Percentiles rank a stretch among this genome's conserved stretches.
Conservation (phyloP, 2,888 invertebrate species). For the Ichneumoninae sp. region DNA sequence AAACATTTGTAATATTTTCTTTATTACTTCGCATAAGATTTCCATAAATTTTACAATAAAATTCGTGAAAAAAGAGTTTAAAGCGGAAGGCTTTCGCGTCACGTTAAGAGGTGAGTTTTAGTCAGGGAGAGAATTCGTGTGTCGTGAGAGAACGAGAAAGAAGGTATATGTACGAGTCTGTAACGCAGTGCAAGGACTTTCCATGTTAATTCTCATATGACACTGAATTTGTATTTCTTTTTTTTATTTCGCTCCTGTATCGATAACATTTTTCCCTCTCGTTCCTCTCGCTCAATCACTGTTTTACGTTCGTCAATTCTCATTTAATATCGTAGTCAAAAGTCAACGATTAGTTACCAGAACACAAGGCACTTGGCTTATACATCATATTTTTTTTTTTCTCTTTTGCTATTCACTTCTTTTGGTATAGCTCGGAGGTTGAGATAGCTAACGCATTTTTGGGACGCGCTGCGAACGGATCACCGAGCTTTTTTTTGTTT, state of each 20-base stretch:
- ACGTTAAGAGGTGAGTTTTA: constrained; percentile 15
- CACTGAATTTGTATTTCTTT: constrained; percentile 64
- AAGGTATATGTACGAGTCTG: background rate
- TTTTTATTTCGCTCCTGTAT: constrained; percentile 47
- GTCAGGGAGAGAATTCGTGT: constrained; percentile 30
- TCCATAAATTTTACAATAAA: background rate
- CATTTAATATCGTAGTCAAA: constrained; percentile 77
- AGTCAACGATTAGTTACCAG: constrained; percentile 84
- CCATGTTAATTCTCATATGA: constrained; percentile 36
- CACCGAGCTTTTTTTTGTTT: constrained; percentile 2
- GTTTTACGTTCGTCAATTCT: constrained; percentile 67
- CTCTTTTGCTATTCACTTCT: constrained; percentile 61
- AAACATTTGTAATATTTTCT: background rate
- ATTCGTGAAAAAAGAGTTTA: background rate
- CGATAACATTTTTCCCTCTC: background rate
- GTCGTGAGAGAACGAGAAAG: constrained; percentile 33
- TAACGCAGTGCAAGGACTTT: constrained; percentile 31
- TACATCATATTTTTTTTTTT: constrained; percentile 77
- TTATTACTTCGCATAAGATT: background rate
- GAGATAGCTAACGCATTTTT: constrained; percentile 73
- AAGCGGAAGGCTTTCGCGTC: background rate
- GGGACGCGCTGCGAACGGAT: constrained; percentile 66
- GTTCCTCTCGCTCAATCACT: constrained; percentile 62
- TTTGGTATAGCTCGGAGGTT: constrained; percentile 77
- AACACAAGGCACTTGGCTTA: constrained; percentile 84